phyloP scores from a whole-genome alignment of 2,888 invertebrate genomes.

The Pherbina coryleti region DNA sequence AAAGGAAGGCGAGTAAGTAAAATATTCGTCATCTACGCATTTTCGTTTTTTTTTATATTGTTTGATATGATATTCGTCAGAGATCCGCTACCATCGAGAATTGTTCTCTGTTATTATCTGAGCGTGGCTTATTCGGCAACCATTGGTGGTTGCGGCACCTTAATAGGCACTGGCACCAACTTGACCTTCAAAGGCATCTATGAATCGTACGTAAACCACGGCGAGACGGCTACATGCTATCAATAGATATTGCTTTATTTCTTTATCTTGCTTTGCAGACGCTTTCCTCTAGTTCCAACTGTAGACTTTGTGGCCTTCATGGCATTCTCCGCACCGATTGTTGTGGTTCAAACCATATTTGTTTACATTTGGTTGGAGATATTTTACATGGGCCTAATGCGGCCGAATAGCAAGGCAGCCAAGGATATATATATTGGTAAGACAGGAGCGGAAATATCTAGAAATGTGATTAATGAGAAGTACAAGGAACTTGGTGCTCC shows the following conservation, averaged over 20 bases:
- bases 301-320: slow-evolving; percentile 47
- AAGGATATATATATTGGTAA: slow-evolving; percentile 68
- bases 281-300: slow-evolving; percentile 45
- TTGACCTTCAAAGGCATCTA: slow-evolving; percentile 81
- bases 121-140: slow-evolving; percentile 81
- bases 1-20: slow-evolving; percentile 30
- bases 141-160: slow-evolving; percentile 78
- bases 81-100: slow-evolving; percentile 72
- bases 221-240: not conserved
- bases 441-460: slow-evolving; percentile 74
- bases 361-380: slow-evolving; percentile 45
- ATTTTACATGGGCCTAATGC: slow-evolving; percentile 49
- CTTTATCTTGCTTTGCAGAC: slow-evolving; percentile 51
- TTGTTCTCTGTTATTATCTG: slow-evolving; percentile 79
- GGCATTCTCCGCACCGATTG: slow-evolving; percentile 43
- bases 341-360: slow-evolving; percentile 38
- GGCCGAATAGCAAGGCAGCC: slow-evolving; percentile 73
- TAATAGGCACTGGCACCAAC: slow-evolving; percentile 82
- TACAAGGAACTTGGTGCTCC: slow-evolving; percentile 80
- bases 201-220: slow-evolving; percentile 69
- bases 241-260: not conserved
- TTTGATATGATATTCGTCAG: slow-evolving; percentile 3
- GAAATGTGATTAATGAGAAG: slow-evolving; percentile 64
- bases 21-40: not conserved
- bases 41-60: not conserved